Evolutionary conservation across 2,797 vertebrate species (phyloP).

Genomic region (Sphaeramia orbicularis): DNA sequence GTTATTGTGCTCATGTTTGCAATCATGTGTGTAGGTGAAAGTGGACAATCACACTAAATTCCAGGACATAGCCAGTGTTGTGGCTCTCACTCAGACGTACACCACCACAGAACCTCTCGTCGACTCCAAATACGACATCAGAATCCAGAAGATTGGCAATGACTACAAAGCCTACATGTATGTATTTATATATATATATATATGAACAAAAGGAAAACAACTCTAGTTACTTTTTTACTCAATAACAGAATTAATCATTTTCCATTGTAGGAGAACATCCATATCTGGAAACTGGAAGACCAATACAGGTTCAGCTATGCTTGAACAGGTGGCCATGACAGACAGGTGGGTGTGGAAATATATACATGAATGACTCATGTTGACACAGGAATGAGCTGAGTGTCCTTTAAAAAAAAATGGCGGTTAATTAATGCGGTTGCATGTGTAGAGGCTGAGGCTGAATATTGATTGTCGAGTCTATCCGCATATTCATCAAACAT

Average conservation of each 20-base stretch:
- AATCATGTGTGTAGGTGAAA: slow-evolving; percentile 88
- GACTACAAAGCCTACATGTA: slow-evolving; percentile 99
- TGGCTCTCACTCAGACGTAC: slow-evolving; percentile 98
- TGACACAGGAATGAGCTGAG: not conserved
- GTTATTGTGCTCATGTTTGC: not conserved
- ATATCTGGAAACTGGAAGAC: slow-evolving; percentile 99
- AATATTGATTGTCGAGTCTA: too few relatives aligned
- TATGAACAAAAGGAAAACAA: not conserved
- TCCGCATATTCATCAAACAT: too few relatives aligned
- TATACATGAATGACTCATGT: slow-evolving; percentile 1
- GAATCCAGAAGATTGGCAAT: slow-evolving; percentile 97
- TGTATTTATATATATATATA: slow-evolving; percentile 52
- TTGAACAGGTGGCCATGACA: slow-evolving; percentile 98
- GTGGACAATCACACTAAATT: slow-evolving; percentile 98
- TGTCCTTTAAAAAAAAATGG: not conserved
- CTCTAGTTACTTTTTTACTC: not conserved
- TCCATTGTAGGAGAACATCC: slow-evolving; percentile 92
- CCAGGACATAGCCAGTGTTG: slow-evolving; percentile 98
- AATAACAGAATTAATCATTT: not conserved
- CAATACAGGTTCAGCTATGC: slow-evolving; percentile 96
- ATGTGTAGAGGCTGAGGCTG: not conserved
- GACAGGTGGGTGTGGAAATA: slow-evolving; percentile 86
- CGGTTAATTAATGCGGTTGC: not conserved
- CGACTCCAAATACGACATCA: slow-evolving; percentile 98
- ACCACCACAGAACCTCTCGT: slow-evolving; percentile 96